A percentile compares a stretch with the other conserved stretches of the same genome.
phyloP scores from a whole-genome alignment of 2,888 invertebrate species.

The Villa cingulata region DNA sequence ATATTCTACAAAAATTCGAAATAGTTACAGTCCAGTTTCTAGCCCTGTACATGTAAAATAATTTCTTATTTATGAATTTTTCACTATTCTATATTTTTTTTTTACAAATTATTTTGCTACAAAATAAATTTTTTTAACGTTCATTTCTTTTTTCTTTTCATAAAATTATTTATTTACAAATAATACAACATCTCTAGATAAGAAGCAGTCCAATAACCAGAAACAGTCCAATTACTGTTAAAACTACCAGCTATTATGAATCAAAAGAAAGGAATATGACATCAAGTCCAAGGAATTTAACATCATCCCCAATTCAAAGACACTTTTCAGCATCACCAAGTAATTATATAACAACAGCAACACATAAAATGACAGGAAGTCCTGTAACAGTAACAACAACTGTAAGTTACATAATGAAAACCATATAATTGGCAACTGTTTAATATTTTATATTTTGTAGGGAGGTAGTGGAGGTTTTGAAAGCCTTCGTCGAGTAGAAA shows the following conservation, averaged over 20 bases:
- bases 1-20: constrained; percentile 12
- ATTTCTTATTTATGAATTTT: too few species aligned
- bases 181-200: constrained; percentile 20
- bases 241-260: constrained; percentile 32
- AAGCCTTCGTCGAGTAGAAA: constrained; percentile 32
- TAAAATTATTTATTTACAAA: neutral
- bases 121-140: neutral
- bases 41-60: constrained; percentile 34
- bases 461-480: constrained; percentile 24
- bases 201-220: constrained; percentile 30
- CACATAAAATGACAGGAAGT: constrained; percentile 34
- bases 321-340: constrained; percentile 38
- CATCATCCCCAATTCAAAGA: constrained; percentile 30
- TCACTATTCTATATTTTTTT: too few species aligned
- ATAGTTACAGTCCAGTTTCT: constrained; percentile 25
- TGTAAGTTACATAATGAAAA: neutral
- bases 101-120: too few species aligned
- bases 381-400: constrained; percentile 21
- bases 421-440: too few species aligned
- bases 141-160: constrained; percentile 1
- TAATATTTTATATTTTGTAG: neutral
- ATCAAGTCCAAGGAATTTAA: constrained; percentile 29
- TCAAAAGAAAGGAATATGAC: constrained; percentile 26
- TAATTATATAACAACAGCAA: constrained; percentile 41
- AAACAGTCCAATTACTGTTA: constrained; percentile 34